Evolutionary conservation across 2,797 vertebrate species (phyloP).

Genomic region (Sebastes iracundus): DNA sequence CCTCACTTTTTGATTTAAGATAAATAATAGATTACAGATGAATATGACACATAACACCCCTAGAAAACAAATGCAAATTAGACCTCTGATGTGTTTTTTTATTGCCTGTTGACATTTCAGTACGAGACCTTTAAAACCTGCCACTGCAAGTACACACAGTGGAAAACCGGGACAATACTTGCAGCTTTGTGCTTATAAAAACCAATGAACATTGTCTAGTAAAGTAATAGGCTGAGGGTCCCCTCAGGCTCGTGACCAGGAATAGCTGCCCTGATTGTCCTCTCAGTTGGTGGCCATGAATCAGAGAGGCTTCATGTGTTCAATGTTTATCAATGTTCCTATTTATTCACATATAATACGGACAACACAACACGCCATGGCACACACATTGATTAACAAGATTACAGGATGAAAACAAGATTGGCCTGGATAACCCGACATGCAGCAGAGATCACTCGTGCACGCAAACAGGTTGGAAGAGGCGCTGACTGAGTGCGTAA

Average conservation of each 20-base stretch:
- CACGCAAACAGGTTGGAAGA: constrained; percentile 20
- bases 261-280: constrained; percentile 67
- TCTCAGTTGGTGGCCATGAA: constrained; percentile 46
- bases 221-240: constrained; percentile 44
- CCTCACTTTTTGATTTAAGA: neutral
- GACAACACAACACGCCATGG: constrained; percentile 16
- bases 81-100: constrained; percentile 21
- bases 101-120: constrained; percentile 52
- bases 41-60: neutral
- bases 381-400: constrained; percentile 53
- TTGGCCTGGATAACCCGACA: constrained; percentile 39
- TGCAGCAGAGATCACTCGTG: constrained; percentile 30
- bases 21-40: neutral
- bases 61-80: constrained; percentile 24
- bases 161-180: constrained; percentile 24
- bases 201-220: constrained; percentile 23
- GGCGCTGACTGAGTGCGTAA: constrained; percentile 3
- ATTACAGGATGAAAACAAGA: constrained; percentile 62
- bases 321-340: constrained; percentile 27
- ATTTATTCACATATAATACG: constrained; percentile 25
- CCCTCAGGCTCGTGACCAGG: constrained; percentile 51
- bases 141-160: constrained; percentile 23
- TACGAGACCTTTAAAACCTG: constrained; percentile 26
- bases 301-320: constrained; percentile 33
- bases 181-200: constrained; percentile 32